Percentiles rank a stretch among this genome's conserved stretches.
These are phyloP conservation scores for Osmoderma eremita DNA, from an alignment of 2,888 invertebrate species.

Conservation along the genomic window DNA sequence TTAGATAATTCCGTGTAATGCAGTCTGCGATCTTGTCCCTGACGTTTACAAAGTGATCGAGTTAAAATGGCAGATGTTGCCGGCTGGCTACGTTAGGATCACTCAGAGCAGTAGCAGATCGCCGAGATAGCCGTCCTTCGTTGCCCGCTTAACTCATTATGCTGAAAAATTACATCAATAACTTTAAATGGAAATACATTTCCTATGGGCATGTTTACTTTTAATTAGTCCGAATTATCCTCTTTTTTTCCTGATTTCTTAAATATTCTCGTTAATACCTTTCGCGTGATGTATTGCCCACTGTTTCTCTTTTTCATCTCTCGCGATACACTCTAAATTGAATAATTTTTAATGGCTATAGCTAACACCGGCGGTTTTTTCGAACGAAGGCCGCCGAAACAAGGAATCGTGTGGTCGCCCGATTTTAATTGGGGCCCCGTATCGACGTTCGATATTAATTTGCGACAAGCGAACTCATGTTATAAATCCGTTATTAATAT, in stretches of 20 bases:
- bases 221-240: slow-evolving; percentile 53
- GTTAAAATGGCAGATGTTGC: slow-evolving; percentile 51
- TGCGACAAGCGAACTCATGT: slow-evolving; percentile 5
- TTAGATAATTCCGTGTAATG: slow-evolving; percentile 58
- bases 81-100: slow-evolving; percentile 50
- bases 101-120: slow-evolving; percentile 58
- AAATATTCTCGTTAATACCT: slow-evolving; percentile 36
- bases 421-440: slow-evolving; percentile 18
- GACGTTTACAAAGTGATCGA: slow-evolving; percentile 59
- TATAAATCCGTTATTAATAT: slow-evolving; percentile 24
- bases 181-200: slow-evolving; percentile 57
- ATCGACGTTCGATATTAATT: slow-evolving; percentile 13
- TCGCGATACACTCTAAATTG: slow-evolving; percentile 11
- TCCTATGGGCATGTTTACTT: slow-evolving; percentile 53
- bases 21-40: slow-evolving; percentile 56
- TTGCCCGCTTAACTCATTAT: slow-evolving; percentile 55
- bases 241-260: slow-evolving; percentile 37
- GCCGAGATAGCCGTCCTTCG: slow-evolving; percentile 51
- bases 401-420: slow-evolving; percentile 11
- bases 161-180: slow-evolving; percentile 58
- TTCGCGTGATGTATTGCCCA: slow-evolving; percentile 24
- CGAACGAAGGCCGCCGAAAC: background rate
- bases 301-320: slow-evolving; percentile 27
- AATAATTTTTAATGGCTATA: slow-evolving; percentile 24
- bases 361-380: background rate